Percentiles rank a stretch among this genome's conserved stretches.
Conservation (phyloP, 35 echinoderm and acorn worm species). For the Heliocidaris tuberculata region DNA sequence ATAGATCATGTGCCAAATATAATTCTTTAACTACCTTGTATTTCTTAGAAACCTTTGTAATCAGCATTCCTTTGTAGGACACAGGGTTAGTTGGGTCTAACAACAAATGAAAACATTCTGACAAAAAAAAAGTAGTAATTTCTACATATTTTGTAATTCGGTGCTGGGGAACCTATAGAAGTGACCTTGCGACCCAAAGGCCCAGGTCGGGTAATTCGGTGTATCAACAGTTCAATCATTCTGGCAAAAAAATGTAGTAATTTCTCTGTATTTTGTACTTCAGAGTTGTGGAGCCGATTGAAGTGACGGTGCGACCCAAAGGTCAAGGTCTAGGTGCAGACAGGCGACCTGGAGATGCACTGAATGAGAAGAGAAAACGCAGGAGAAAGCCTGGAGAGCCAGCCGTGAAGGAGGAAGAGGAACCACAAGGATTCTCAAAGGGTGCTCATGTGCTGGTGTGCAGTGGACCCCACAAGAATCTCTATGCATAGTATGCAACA, state of each 20-base stretch:
- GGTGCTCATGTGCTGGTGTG: slow-evolving; percentile 75
- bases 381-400: slow-evolving; percentile 69
- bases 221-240: no score
- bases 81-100: no score
- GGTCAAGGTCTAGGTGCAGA: slow-evolving; percentile 93
- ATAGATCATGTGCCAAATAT: no score
- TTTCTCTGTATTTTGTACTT: background rate
- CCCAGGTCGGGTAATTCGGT: slow-evolving; percentile 56
- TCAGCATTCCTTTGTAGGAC: no score
- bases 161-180: slow-evolving; percentile 66
- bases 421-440: slow-evolving; percentile 70
- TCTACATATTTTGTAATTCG: background rate
- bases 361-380: slow-evolving; percentile 9
- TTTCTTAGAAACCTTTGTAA: no score
- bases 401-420: slow-evolving; percentile 43
- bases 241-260: no score
- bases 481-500: slow-evolving; percentile 84
- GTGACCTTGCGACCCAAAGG: slow-evolving; percentile 80
- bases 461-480: slow-evolving; percentile 91
- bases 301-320: slow-evolving; percentile 82
- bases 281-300: slow-evolving; percentile 72
- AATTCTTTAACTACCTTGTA: no score
- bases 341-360: slow-evolving; percentile 61
- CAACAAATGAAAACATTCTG: no score
- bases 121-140: no score